These are phyloP conservation scores for Echiichthys vipera DNA, from an alignment of 2,797 vertebrate species.

Conservation along the genomic window DNA sequence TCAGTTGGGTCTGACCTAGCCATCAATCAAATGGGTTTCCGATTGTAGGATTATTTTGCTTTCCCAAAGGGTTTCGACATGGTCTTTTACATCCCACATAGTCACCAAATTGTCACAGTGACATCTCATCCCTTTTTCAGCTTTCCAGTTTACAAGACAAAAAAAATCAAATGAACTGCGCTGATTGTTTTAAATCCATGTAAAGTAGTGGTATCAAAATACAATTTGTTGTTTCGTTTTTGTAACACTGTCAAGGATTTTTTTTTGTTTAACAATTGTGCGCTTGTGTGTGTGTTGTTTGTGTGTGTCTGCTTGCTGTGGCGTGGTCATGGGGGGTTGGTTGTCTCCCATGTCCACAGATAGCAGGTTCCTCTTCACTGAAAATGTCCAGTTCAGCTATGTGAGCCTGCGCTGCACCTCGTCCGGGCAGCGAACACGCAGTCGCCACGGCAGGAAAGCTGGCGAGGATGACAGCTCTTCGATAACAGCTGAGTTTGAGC, in stretches of 20 bases:
- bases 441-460: slow-evolving; percentile 86
- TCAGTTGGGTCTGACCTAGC: slow-evolving; percentile 72
- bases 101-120: slow-evolving; percentile 29
- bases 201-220: not conserved
- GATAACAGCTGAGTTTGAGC: slow-evolving; percentile 94
- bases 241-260: slow-evolving; percentile 18
- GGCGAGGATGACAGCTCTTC: slow-evolving; percentile 88
- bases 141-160: slow-evolving; percentile 4
- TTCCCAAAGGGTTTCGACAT: slow-evolving; percentile 49
- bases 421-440: slow-evolving; percentile 81
- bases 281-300: slow-evolving; percentile 40
- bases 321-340: slow-evolving; percentile 10
- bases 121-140: slow-evolving; percentile 27
- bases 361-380: slow-evolving; percentile 89
- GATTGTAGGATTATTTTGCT: slow-evolving; percentile 73
- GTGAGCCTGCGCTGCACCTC: slow-evolving; percentile 94
- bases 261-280: slow-evolving; percentile 43
- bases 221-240: not conserved
- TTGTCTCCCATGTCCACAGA: slow-evolving; percentile 82
- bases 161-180: not conserved
- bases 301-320: slow-evolving; percentile 40
- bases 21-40: slow-evolving; percentile 77
- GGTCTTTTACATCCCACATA: slow-evolving; percentile 50
- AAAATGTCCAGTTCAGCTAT: slow-evolving; percentile 93
- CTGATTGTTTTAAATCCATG: not conserved